A percentile compares a stretch with the other conserved stretches of the same genome.
Evolutionary conservation across 2,888 invertebrate genomes (phyloP).

Genomic region (Dioctria linearis): DNA sequence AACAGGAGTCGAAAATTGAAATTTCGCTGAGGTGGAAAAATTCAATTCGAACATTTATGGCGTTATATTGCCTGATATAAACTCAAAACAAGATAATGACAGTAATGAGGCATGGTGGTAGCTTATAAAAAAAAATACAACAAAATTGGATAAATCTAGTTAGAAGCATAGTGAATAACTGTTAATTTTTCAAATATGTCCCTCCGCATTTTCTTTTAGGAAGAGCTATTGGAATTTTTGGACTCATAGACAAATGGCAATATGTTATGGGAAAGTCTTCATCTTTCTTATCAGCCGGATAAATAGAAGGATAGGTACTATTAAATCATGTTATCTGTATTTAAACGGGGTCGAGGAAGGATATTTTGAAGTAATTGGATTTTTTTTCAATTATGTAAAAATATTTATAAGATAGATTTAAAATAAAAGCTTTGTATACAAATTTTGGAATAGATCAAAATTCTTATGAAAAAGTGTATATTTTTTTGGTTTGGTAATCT

Average conservation of each 20-base stretch:
- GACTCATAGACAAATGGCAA: conserved; percentile 82
- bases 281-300: conserved; percentile 76
- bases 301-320: conserved; percentile 66
- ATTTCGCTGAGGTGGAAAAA: conserved; percentile 73
- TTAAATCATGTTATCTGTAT: not conserved
- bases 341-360: conserved; percentile 36
- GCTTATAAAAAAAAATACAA: conserved; percentile 77
- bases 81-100: conserved; percentile 86
- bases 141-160: conserved; percentile 72
- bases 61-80: conserved; percentile 90
- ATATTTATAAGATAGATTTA: not conserved
- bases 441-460: no score
- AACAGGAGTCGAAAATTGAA: conserved; percentile 79
- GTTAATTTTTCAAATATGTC: conserved; percentile 26
- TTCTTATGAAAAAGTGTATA: no score
- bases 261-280: conserved; percentile 80
- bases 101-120: conserved; percentile 82
- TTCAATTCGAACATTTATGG: conserved; percentile 84
- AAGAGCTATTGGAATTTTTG: conserved; percentile 79
- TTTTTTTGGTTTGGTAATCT: no score
- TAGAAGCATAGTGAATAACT: not conserved
- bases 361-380: not conserved
- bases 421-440: not conserved
- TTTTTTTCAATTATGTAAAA: not conserved
- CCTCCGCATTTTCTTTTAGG: conserved; percentile 73